Percentiles rank a stretch among this genome's conserved stretches.
Conservation (phyloP, 2,888 invertebrate genomes). For the Philopedon plagiatum region DNA sequence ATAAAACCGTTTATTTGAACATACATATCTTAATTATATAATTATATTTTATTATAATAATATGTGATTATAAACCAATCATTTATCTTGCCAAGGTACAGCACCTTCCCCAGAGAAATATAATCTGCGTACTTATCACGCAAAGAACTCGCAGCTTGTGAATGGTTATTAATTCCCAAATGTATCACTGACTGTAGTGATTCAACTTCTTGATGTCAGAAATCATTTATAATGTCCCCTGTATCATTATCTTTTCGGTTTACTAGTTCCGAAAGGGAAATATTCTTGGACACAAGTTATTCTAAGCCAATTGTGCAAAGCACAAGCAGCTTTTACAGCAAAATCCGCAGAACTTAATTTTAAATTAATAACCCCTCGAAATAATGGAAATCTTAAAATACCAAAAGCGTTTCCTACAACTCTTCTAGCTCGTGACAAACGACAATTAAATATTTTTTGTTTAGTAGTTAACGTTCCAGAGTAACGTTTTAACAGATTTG, state of each 20-base stretch:
- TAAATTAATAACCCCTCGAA: conserved; percentile 14
- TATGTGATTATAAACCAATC: no score
- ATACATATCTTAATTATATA: no score
- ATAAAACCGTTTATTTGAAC: no score
- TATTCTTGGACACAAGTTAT: conserved; percentile 12
- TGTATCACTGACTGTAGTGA: conserved; percentile 23
- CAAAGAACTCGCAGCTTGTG: conserved; percentile 36
- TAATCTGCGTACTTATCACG: conserved; percentile 31
- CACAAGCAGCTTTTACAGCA: conserved; percentile 5
- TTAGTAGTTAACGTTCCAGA: neutral
- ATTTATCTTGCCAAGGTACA: no score
- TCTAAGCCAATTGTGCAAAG: conserved; percentile 1
- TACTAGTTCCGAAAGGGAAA: conserved; percentile 10
- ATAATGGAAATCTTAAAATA: no score
- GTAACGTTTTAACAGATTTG: neutral
- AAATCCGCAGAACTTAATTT: neutral
- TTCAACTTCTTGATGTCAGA: conserved; percentile 25
- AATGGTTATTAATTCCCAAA: conserved; percentile 39
- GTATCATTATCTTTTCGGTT: conserved; percentile 14
- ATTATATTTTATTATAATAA: no score
- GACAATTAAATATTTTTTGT: conserved; percentile 2
- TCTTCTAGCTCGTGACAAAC: neutral
- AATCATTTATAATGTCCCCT: conserved; percentile 28
- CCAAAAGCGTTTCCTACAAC: neutral
- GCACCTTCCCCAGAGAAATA: no score